Conservation (phyloP, 2,888 invertebrate genomes). For the Monopis laevigella region DNA sequence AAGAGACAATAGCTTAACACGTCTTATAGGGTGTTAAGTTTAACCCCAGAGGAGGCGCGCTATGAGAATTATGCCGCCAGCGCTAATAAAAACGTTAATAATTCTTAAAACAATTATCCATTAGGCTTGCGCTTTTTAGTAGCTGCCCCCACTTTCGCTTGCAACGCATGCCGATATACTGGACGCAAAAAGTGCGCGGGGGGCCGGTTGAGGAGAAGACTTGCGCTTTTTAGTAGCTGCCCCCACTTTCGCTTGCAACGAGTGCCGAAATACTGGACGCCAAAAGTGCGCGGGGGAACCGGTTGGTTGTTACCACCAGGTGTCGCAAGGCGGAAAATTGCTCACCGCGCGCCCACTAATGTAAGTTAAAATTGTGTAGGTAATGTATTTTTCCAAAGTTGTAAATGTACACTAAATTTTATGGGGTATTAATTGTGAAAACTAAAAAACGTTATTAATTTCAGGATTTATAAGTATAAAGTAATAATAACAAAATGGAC, state of each 20-base stretch:
- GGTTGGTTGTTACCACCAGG: conserved; percentile 1
- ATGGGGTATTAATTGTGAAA: conserved; percentile 13
- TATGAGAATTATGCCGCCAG: conserved; percentile 7
- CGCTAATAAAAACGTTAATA: conserved; percentile 8
- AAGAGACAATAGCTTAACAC: no score
- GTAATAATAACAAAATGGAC: conserved; percentile 12
- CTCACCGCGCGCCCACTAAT: conserved; percentile 16
- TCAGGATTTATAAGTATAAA: conserved; percentile 13
- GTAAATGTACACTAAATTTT: conserved; percentile 14
- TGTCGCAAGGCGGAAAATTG: conserved; percentile 15
- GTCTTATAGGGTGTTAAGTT: no score
- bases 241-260: conserved; percentile 8
- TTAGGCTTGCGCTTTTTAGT: conserved; percentile 10
- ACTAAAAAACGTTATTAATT: conserved; percentile 9
- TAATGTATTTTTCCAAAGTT: conserved; percentile 13
- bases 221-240: conserved; percentile 10
- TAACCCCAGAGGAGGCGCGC: no score
- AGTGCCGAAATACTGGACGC: conserved; percentile 3
- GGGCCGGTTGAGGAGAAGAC: not conserved
- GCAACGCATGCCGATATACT: conserved; percentile 4
- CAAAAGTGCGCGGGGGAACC: conserved; percentile 1
- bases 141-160: conserved; percentile 7
- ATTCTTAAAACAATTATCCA: conserved; percentile 3
- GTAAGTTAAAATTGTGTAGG: conserved; percentile 13
- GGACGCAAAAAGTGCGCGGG: conserved; percentile 5